These are phyloP conservation scores for Cerastis rubricosa DNA, from an alignment of 2,888 invertebrate genomes.

Conservation along the genomic window DNA sequence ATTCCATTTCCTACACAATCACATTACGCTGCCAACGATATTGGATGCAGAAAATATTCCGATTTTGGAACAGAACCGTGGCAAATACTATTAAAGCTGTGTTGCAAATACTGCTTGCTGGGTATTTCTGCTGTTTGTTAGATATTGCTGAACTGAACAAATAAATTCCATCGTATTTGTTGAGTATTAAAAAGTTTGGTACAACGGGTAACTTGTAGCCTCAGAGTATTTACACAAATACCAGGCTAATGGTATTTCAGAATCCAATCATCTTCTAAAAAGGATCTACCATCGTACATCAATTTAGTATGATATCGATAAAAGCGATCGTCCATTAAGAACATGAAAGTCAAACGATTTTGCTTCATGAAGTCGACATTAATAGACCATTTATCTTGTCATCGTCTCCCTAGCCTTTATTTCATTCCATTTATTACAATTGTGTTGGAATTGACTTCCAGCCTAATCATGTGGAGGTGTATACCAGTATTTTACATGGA, in stretches of 20 bases:
- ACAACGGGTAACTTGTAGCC: neutral
- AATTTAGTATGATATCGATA: neutral
- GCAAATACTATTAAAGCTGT: slow-evolving; percentile 14
- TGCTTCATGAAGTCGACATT: neutral
- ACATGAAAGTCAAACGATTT: neutral
- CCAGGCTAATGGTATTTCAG: neutral
- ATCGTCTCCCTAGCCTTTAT: neutral
- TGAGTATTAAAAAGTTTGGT: neutral
- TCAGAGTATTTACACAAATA: neutral
- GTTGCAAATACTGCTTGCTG: slow-evolving; percentile 1
- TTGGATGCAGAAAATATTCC: slow-evolving; percentile 46
- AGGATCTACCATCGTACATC: neutral
- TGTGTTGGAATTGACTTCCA: neutral
- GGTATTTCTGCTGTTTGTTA: neutral
- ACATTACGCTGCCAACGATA: slow-evolving; percentile 37
- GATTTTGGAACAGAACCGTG: slow-evolving; percentile 14
- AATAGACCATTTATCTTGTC: neutral
- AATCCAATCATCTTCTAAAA: neutral
- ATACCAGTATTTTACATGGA: neutral
- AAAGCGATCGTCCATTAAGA: neutral
- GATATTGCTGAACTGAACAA: neutral
- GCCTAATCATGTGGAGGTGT: neutral
- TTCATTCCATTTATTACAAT: neutral
- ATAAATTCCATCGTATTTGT: neutral
- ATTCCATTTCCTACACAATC: slow-evolving; percentile 45